phyloP scores from a whole-genome alignment of 1,140 invertebrate genomes.

The Listronotus oregonensis region DNA sequence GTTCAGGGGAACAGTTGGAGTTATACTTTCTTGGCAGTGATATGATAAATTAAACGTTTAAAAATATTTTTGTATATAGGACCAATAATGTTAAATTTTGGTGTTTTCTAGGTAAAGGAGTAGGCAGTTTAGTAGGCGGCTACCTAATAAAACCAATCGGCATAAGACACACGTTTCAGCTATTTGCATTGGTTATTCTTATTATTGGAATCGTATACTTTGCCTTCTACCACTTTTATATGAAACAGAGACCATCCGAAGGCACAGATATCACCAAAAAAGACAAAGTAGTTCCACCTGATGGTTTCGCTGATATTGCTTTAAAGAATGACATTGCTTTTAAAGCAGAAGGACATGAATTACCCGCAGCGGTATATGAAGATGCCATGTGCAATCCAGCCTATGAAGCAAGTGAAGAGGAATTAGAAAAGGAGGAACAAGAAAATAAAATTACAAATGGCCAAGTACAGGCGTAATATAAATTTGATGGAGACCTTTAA shows the following conservation, averaged over 20 bases:
- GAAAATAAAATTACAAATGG: conserved; percentile 26
- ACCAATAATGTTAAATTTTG: not conserved
- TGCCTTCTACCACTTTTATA: conserved; percentile 69
- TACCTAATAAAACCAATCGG: conserved; percentile 76
- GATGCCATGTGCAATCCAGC: conserved; percentile 48
- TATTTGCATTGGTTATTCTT: conserved; percentile 68
- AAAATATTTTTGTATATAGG: not conserved
- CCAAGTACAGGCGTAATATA: not conserved
- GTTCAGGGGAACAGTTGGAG: too few relatives aligned
- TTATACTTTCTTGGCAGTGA: not conserved
- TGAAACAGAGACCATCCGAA: conserved; percentile 58
- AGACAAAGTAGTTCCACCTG: conserved; percentile 33
- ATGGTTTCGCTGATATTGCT: conserved; percentile 36
- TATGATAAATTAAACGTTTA: conserved; percentile 1
- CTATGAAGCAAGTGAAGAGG: conserved; percentile 48
- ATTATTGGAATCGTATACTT: conserved; percentile 72
- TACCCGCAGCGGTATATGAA: conserved; percentile 44
- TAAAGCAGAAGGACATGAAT: conserved; percentile 32
- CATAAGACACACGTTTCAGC: conserved; percentile 73
- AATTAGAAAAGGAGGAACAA: conserved; percentile 36
- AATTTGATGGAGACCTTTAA: too few relatives aligned
- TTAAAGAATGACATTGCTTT: conserved; percentile 25
- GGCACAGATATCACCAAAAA: conserved; percentile 44
- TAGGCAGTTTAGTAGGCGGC: conserved; percentile 77
- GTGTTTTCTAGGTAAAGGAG: conserved; percentile 69